A percentile compares a stretch with the other conserved stretches of the same genome.
phyloP scores from a whole-genome alignment of 1,140 invertebrate genomes.

The Himalopsyche phryganea region DNA sequence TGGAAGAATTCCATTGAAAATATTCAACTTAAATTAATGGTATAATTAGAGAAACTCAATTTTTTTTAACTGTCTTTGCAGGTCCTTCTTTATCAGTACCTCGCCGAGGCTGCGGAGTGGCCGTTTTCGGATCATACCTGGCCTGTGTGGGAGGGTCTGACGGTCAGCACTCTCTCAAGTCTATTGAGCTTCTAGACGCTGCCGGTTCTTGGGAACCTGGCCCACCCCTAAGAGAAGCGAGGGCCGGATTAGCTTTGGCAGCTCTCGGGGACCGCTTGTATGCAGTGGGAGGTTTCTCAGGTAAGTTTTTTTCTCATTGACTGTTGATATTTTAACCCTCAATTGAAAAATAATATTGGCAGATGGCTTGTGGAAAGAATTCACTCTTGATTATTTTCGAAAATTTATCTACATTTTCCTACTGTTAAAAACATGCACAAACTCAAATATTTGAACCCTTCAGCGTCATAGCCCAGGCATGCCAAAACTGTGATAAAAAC shows the following conservation, averaged over 20 bases:
- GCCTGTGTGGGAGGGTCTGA: conserved; percentile 71
- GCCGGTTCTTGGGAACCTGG: conserved; percentile 50
- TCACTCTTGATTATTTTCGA: too few relatives aligned
- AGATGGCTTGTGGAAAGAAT: too few relatives aligned
- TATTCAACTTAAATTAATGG: too few relatives aligned
- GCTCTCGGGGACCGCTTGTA: conserved; percentile 68
- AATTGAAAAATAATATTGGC: too few relatives aligned
- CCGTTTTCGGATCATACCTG: conserved; percentile 60
- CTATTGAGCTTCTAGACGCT: conserved; percentile 42
- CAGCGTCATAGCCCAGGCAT: too few relatives aligned
- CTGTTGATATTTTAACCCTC: not conserved
- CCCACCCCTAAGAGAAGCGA: conserved; percentile 63
- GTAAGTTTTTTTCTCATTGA: conserved; percentile 38
- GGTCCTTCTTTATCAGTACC: conserved; percentile 59
- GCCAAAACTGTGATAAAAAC: too few relatives aligned
- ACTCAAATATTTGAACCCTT: too few relatives aligned
- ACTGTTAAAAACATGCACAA: too few relatives aligned
- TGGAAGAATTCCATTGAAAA: too few relatives aligned
- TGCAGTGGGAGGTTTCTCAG: conserved; percentile 76
- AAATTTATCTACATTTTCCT: too few relatives aligned
- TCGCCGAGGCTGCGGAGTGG: conserved; percentile 59
- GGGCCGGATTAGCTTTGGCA: conserved; percentile 71
- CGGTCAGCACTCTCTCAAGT: conserved; percentile 65
- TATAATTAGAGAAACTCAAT: too few relatives aligned
- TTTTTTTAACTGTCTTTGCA: conserved; percentile 8